Conservation (phyloP, 2,888 invertebrate genomes). For the Drosophila subquinaria region DNA sequence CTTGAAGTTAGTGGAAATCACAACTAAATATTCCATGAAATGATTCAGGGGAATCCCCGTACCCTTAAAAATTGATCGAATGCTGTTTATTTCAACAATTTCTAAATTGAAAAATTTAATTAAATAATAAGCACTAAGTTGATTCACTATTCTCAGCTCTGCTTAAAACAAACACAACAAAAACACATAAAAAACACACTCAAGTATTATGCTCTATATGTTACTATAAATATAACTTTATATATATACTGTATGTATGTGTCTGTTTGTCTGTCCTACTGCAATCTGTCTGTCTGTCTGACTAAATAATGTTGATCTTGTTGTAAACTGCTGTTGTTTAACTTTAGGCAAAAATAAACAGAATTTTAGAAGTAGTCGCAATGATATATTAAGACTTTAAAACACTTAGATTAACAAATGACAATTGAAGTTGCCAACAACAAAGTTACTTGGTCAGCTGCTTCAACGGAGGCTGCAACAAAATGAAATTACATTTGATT, state of each 20-base stretch:
- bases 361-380: slow-evolving; percentile 39
- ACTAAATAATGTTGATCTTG: slow-evolving; percentile 24
- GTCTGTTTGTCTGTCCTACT: slow-evolving; percentile 16
- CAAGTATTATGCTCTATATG: slow-evolving; percentile 72
- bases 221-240: slow-evolving; percentile 56
- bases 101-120: too few species aligned
- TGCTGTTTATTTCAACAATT: too few species aligned
- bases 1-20: too few species aligned
- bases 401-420: slow-evolving; percentile 63
- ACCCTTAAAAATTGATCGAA: too few species aligned
- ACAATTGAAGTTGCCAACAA: slow-evolving; percentile 23
- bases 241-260: slow-evolving; percentile 38
- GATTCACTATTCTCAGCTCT: background rate
- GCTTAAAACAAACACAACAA: slow-evolving; percentile 21
- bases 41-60: too few species aligned
- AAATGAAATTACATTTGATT: background rate
- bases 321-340: slow-evolving; percentile 41
- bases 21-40: too few species aligned
- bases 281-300: slow-evolving; percentile 18
- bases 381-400: slow-evolving; percentile 61
- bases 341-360: slow-evolving; percentile 64
- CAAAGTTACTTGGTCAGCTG: slow-evolving; percentile 74
- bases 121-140: background rate
- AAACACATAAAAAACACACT: slow-evolving; percentile 44
- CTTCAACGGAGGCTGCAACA: slow-evolving; percentile 80